A percentile compares a stretch with the other conserved stretches of the same genome.
Evolutionary conservation across 1,140 invertebrate species (phyloP).

Genomic region (Heterodera schachtii): DNA sequence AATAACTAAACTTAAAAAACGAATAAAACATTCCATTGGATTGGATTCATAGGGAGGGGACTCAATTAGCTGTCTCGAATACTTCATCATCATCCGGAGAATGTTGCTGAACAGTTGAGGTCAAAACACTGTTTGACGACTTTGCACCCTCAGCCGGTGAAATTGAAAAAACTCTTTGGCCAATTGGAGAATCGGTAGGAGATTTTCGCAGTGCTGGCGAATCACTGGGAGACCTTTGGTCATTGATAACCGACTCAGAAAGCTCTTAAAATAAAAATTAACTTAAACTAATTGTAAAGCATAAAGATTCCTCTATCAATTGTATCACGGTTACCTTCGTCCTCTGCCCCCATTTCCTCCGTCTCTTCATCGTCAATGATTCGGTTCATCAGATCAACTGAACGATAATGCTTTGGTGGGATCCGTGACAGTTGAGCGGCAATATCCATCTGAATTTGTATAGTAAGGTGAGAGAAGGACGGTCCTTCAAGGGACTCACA

Average conservation of each 20-base stretch:
- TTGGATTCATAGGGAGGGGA: too few species aligned
- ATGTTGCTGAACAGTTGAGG: background rate
- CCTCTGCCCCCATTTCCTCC: constrained; percentile 4
- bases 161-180: background rate
- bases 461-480: background rate
- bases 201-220: background rate
- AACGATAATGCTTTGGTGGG: constrained; percentile 39
- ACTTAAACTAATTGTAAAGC: background rate
- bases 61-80: background rate
- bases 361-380: constrained; percentile 23
- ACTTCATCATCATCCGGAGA: background rate
- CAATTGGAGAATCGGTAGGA: background rate
- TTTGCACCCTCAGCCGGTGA: background rate
- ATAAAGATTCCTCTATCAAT: background rate
- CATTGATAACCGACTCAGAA: background rate
- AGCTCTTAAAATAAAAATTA: background rate
- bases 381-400: constrained; percentile 22
- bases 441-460: constrained; percentile 41
- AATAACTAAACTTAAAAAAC: too few species aligned
- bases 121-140: background rate
- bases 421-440: constrained; percentile 63
- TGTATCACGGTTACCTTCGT: background rate
- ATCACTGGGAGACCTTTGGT: background rate
- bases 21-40: too few species aligned
- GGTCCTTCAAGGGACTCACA: constrained; percentile 31